phyloP scores from a whole-genome alignment of 2,888 invertebrate species.

The Dynastes hyllus region DNA sequence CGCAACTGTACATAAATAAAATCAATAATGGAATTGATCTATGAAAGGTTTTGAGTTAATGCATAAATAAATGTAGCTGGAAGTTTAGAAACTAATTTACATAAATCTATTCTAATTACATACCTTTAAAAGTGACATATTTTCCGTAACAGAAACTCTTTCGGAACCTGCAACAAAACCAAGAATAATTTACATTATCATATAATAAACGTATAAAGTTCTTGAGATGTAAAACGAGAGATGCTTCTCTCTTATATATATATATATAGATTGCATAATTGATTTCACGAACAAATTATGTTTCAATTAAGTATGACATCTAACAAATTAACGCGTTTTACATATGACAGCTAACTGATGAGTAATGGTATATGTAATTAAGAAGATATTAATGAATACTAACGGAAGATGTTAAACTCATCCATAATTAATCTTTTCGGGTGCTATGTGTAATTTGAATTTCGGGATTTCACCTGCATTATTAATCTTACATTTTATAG shows the following conservation, averaged over 20 bases:
- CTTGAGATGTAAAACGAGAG: not conserved
- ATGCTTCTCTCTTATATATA: not conserved
- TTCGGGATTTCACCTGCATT: not conserved
- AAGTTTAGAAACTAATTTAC: no score
- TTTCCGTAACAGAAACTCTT: not conserved
- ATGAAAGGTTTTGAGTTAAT: no score
- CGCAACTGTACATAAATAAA: no score
- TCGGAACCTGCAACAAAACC: not conserved
- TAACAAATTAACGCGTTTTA: slow-evolving; percentile 27
- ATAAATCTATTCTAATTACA: no score
- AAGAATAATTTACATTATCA: not conserved
- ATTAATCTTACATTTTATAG: not conserved
- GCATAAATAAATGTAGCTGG: no score
- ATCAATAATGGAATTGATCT: no score
- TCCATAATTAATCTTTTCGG: slow-evolving; percentile 20
- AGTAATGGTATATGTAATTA: slow-evolving; percentile 28
- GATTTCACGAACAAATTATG: slow-evolving; percentile 18
- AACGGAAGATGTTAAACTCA: slow-evolving; percentile 14
- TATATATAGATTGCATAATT: not conserved
- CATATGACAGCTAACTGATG: slow-evolving; percentile 26
- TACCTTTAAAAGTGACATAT: no score
- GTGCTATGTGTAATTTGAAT: slow-evolving; percentile 5
- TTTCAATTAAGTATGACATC: slow-evolving; percentile 18
- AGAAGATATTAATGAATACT: slow-evolving; percentile 23
- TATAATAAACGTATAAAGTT: not conserved